Base-by-base conservation (phyloP, 2,113 vertebrate genomes). In the Pollachius pollachius region DNA sequence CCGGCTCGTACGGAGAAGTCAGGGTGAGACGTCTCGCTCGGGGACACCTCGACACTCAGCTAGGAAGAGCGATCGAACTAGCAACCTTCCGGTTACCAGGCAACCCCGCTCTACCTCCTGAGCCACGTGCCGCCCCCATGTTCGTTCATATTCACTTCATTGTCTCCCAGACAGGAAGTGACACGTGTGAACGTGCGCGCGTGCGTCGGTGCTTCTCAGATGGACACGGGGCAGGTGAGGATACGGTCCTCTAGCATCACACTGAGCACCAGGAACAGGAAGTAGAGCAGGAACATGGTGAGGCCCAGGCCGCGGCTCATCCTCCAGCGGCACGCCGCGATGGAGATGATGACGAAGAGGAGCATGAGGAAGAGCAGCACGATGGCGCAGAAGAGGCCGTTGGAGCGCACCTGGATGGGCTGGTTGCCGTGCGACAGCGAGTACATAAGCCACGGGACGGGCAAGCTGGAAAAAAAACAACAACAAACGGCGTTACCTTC, bases 361-460 rank as follows among this genome's bases (percentile, higher is more conserved):
- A 92, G 90, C 91, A 92, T 92, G 81, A 92, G 65, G 84, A 92
- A 92, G 87, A 92, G 91, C 71, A 92, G 84, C 74, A 92, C 91
- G 65, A 92, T 92, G 80, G 91, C 89, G 4, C 91, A 92, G 87
- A 92, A 92, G 52, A 92, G 84, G 15, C 91, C 91, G 64, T 92
- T 92, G 64, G 90, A 92, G 81, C 89, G 89, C 81, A 92, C 90
- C 4, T 62, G 56, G 0, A 92, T 84, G 0, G 90, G 83, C 11
- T 69, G 62, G n/a, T 88, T 83, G 4, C 67, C 16, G 66, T 90
- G 82, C 21, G 82, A 1, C 15, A 79, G 2, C 0, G 87, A 85
- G 85, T 65, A 91, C 0, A 92, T 56, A 23, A 92, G 85, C 91
- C 91, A 92, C 2, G 91, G 91, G 23, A 92, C 83, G 0, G 91